A percentile compares a stretch with the other conserved stretches of the same genome.
Conservation (phyloP, 2,797 vertebrate genomes). For the Semaprochilodus insignis region DNA sequence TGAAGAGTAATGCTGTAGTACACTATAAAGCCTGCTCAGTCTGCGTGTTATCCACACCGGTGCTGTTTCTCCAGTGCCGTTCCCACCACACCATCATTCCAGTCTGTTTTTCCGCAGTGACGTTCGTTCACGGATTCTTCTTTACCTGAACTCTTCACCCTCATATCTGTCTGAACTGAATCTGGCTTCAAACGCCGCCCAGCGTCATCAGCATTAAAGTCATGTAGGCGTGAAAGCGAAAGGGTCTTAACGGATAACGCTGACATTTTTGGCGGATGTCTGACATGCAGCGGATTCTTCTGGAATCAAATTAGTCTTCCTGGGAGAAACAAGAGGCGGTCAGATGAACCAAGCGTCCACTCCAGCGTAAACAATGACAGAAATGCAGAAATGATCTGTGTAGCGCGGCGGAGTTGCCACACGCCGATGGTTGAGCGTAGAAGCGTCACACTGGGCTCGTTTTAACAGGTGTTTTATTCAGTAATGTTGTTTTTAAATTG, state of each 20-base stretch:
- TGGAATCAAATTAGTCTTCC: background rate
- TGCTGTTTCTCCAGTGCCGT: background rate
- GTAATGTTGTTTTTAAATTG: no score
- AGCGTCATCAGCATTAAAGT: background rate
- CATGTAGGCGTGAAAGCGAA: constrained; percentile 8
- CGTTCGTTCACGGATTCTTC: background rate
- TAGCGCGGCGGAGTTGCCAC: background rate
- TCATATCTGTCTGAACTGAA: constrained; percentile 1
- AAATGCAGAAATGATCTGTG: background rate
- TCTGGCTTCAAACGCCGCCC: background rate
- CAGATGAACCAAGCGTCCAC: background rate
- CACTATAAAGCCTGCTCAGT: background rate
- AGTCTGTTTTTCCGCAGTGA: background rate
- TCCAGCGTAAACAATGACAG: background rate
- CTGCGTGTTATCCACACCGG: no score
- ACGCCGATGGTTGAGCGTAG: background rate
- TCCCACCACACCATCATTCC: background rate
- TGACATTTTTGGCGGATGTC: background rate
- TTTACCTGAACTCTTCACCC: background rate
- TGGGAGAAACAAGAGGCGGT: background rate
- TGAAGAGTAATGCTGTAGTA: background rate
- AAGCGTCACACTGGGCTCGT: no score
- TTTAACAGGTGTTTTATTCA: no score
- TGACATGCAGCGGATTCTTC: constrained; percentile 2
- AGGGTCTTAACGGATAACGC: constrained; percentile 11